Evolutionary conservation across 2,797 vertebrate species (phyloP).

Genomic region (Nyctibius grandis): DNA sequence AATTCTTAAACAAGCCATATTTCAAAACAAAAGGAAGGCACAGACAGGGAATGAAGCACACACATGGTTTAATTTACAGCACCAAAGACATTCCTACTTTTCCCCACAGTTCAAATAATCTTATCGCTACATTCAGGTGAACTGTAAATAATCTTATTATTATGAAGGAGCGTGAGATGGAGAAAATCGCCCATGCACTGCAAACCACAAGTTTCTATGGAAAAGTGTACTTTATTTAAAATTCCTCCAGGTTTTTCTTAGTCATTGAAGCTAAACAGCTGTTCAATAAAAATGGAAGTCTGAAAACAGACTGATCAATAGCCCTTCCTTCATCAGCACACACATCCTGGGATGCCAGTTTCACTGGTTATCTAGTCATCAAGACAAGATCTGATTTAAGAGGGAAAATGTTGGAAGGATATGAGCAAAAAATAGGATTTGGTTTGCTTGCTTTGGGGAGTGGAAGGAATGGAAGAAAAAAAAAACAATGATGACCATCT

Average conservation of each 20-base stretch:
- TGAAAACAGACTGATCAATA: neutral
- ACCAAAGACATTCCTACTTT: neutral
- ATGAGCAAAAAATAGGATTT: neutral
- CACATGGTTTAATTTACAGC: neutral
- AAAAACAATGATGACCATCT: neutral
- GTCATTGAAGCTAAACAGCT: neutral
- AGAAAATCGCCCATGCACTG: neutral
- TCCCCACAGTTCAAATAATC: neutral
- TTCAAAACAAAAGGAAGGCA: neutral
- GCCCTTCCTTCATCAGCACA: neutral
- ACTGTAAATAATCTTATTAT: neutral
- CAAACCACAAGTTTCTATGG: neutral
- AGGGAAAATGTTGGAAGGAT: neutral
- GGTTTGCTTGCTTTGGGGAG: neutral
- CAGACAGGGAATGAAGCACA: neutral
- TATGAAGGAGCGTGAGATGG: accelerated
- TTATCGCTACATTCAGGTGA: neutral
- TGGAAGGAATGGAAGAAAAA: neutral
- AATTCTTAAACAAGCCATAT: neutral
- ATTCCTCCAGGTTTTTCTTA: neutral
- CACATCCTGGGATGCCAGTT: neutral
- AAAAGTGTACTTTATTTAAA: neutral
- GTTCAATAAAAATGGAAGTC: neutral
- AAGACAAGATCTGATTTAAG: neutral
- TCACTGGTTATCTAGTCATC: neutral